Evolutionary conservation across 2,888 invertebrate genomes (phyloP).

Genomic region (Helleia helle): DNA sequence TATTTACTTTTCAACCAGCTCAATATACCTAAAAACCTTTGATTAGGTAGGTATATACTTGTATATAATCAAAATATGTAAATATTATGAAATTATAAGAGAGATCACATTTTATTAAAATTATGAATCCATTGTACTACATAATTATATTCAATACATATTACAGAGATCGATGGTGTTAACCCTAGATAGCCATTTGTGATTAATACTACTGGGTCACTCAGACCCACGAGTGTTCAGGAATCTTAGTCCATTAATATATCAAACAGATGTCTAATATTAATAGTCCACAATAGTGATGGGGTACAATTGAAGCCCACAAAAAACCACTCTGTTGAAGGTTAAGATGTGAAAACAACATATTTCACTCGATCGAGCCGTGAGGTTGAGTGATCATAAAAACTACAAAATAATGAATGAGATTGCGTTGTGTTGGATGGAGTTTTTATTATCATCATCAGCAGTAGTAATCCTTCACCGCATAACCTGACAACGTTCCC

Average conservation of each 20-base stretch:
- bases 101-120: no score
- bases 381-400: slow-evolving; percentile 8
- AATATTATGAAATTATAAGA: no score
- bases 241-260: slow-evolving; percentile 59
- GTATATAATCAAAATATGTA: no score
- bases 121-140: no score
- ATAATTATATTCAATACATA: no score
- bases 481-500: no score
- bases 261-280: slow-evolving; percentile 46
- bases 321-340: slow-evolving; percentile 36
- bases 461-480: no score
- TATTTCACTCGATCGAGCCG: slow-evolving; percentile 25
- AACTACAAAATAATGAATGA: not conserved
- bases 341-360: slow-evolving; percentile 34
- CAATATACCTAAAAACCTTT: no score
- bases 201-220: slow-evolving; percentile 45
- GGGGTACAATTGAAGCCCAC: slow-evolving; percentile 23
- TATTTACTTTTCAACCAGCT: not conserved
- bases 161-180: not conserved
- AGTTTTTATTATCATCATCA: no score
- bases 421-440: not conserved
- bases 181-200: slow-evolving; percentile 17
- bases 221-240: slow-evolving; percentile 33
- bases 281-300: slow-evolving; percentile 32
- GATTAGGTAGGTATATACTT: no score